Percentiles rank a stretch among this genome's conserved stretches.
Evolutionary conservation across 2,797 vertebrate genomes (phyloP).

Genomic region (Brotula barbata): DNA sequence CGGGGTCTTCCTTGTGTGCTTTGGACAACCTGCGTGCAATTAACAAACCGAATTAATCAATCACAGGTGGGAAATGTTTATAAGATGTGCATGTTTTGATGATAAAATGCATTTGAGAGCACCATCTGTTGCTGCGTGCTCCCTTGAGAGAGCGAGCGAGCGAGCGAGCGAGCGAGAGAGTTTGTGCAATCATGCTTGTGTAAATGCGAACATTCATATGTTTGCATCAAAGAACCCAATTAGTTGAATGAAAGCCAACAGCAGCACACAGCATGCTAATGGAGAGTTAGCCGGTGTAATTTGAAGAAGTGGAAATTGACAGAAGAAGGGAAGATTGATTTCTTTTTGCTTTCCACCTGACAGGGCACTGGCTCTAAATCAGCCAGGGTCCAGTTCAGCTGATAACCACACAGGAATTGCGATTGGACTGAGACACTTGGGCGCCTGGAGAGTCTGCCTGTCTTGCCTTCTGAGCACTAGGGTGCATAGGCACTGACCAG

Average conservation of each 20-base stretch:
- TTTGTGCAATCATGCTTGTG: not conserved
- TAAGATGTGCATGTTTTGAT: constrained; percentile 42
- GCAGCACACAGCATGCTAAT: constrained; percentile 60
- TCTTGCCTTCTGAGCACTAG: constrained; percentile 33
- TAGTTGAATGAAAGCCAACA: constrained; percentile 52
- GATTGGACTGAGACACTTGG: constrained; percentile 27
- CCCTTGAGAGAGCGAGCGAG: not conserved
- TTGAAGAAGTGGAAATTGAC: constrained; percentile 69
- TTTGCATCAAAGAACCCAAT: constrained; percentile 58
- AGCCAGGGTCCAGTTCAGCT: constrained; percentile 50
- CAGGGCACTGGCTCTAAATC: constrained; percentile 53
- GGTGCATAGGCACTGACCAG: constrained; percentile 52
- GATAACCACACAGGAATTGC: constrained; percentile 39
- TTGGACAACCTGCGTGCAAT: constrained; percentile 46
- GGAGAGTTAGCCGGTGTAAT: constrained; percentile 63
- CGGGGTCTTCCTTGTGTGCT: constrained; percentile 25
- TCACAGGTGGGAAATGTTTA: constrained; percentile 56
- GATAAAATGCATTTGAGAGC: constrained; percentile 47
- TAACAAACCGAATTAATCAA: constrained; percentile 53
- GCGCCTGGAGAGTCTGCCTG: constrained; percentile 37
- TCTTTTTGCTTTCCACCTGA: constrained; percentile 66
- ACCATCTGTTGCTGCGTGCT: constrained; percentile 57
- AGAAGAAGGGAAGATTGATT: constrained; percentile 70
- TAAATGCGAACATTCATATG: constrained; percentile 41
- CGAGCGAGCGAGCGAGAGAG: not conserved